These are phyloP conservation scores for Musca vetustissima DNA, from an alignment of 1,140 invertebrate genomes.

Conservation along the genomic window DNA sequence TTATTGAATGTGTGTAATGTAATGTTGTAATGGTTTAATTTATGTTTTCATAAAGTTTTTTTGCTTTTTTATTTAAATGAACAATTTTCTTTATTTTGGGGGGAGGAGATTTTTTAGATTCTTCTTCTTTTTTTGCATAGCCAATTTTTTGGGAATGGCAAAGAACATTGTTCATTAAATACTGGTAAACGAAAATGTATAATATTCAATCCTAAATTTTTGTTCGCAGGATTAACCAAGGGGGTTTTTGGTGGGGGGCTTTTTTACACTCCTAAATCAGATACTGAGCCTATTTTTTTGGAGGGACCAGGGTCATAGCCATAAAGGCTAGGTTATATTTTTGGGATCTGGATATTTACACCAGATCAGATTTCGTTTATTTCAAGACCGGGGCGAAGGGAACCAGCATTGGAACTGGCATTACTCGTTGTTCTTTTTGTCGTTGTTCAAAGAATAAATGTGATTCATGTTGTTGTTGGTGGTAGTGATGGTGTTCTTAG, in stretches of 20 bases:
- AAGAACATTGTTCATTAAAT: slow-evolving; percentile 57
- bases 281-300: no score
- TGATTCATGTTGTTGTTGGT: not conserved
- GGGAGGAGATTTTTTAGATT: no score
- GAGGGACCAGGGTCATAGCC: no score
- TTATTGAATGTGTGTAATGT: not conserved
- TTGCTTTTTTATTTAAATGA: slow-evolving; percentile 27
- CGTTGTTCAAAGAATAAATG: not conserved
- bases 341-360: no score
- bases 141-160: slow-evolving; percentile 16
- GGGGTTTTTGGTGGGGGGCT: no score
- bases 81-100: slow-evolving; percentile 27
- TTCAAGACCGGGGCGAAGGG: no score
- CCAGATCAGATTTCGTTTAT: no score
- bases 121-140: not conserved
- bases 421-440: not conserved
- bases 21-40: slow-evolving; percentile 13
- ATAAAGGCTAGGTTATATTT: no score
- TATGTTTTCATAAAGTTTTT: slow-evolving; percentile 15
- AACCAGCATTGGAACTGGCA: no score
- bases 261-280: no score
- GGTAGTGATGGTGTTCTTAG: not conserved
- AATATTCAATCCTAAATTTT: slow-evolving; percentile 56
- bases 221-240: not conserved
- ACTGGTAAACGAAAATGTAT: slow-evolving; percentile 58